Percentiles rank a stretch among this genome's conserved stretches.
These are phyloP conservation scores for Rattus rattus DNA, from an alignment of 2,113 vertebrate genomes.

Conservation along the genomic window DNA sequence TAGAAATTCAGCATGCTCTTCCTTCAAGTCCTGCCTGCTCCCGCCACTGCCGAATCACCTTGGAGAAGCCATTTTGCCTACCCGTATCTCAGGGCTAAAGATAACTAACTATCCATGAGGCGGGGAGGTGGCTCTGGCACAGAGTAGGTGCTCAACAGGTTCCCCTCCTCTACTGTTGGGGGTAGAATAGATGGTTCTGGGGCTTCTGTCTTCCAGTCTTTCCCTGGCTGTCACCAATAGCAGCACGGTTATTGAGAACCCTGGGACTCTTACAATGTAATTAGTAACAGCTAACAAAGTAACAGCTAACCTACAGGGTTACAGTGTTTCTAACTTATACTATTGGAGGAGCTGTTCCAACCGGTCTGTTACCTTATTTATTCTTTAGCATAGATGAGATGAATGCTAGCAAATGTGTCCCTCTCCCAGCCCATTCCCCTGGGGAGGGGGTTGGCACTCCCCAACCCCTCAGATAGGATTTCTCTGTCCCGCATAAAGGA, in stretches of 20 bases:
- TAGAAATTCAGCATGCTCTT: background rate
- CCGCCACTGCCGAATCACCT: background rate
- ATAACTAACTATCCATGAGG: background rate
- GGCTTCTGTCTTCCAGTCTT: background rate
- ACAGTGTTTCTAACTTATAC: background rate
- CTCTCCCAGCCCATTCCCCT: too few species aligned
- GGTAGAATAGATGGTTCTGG: background rate
- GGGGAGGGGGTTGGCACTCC: too few species aligned
- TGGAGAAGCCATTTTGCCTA: background rate
- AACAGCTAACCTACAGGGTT: fast-evolving
- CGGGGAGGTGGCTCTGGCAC: background rate
- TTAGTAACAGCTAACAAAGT: fast-evolving
- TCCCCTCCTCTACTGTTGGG: background rate
- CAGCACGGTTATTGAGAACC: background rate
- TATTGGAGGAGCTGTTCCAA: background rate
- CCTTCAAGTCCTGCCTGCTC: background rate
- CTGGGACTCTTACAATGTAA: background rate
- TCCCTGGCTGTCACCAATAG: background rate
- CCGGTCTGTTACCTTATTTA: background rate
- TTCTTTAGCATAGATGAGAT: fast-evolving
- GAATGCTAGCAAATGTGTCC: background rate
- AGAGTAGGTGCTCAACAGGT: background rate
- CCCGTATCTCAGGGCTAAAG: background rate
- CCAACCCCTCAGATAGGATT: background rate
- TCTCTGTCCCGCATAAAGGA: too few species aligned